Conservation (phyloP, 2,888 invertebrate species). For the Phragmatobia fuliginosa region DNA sequence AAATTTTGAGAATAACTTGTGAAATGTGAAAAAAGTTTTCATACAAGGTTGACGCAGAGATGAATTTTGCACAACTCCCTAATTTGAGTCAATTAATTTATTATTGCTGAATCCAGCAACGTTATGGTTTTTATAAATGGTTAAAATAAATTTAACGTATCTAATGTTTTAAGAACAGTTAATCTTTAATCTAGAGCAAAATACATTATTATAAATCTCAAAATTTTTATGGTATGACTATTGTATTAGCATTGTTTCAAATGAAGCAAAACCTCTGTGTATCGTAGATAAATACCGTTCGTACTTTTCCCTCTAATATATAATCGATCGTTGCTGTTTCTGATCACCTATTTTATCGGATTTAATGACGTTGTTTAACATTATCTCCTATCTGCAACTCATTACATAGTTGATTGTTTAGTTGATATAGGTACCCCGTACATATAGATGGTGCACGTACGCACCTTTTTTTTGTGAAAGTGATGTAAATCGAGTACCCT, state of each 20-base stretch:
- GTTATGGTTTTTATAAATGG: not conserved
- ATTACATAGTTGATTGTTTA: conserved; percentile 71
- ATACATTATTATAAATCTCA: not conserved
- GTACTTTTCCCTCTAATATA: conserved; percentile 41
- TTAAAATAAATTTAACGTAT: not conserved
- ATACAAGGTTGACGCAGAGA: conserved; percentile 29
- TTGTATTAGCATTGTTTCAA: conserved; percentile 14
- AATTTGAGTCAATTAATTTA: not conserved
- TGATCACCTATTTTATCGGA: conserved; percentile 69
- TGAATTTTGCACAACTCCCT: conserved; percentile 32
- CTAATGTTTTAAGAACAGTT: not conserved
- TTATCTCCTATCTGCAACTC: conserved; percentile 76
- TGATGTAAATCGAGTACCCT: conserved; percentile 57
- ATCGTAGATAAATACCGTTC: conserved; percentile 41
- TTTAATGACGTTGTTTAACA: conserved; percentile 70
- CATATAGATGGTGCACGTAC: conserved; percentile 71
- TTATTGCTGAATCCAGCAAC: not conserved
- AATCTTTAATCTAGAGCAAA: not conserved
- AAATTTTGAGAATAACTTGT: conserved; percentile 16
- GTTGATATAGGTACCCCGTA: conserved; percentile 56
- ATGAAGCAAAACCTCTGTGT: conserved; percentile 33
- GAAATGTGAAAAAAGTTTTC: conserved; percentile 22
- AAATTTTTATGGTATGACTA: not conserved
- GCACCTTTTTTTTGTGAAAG: conserved; percentile 63
- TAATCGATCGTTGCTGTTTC: conserved; percentile 51